Conservation (phyloP, 2,888 invertebrate species). For the Agrenia bidenticulata region DNA sequence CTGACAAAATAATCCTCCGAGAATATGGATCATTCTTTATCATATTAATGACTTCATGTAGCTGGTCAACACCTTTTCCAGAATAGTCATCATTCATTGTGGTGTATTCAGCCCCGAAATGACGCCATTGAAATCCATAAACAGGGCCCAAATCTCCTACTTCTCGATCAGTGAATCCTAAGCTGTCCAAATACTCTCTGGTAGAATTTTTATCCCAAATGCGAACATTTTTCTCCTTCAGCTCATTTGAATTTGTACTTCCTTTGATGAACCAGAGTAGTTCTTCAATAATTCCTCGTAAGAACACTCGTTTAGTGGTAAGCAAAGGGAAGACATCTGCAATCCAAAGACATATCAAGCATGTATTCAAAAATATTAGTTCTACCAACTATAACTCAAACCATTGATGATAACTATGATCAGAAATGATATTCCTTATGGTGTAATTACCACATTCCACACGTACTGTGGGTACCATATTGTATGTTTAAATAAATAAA, state of each 20-base stretch:
- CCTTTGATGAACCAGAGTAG: constrained; percentile 92
- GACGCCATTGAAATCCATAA: constrained; percentile 98
- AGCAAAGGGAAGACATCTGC: constrained; percentile 72
- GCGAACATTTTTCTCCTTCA: constrained; percentile 75
- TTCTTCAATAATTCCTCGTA: constrained; percentile 87
- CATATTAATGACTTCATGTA: constrained; percentile 72
- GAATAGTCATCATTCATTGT: constrained; percentile 79
- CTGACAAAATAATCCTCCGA: constrained; percentile 85
- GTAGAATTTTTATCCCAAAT: constrained; percentile 98
- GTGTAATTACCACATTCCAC: too few species aligned
- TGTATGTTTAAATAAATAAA: too few species aligned
- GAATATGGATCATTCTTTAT: constrained; percentile 80
- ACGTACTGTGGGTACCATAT: too few species aligned
- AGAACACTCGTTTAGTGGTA: constrained; percentile 93
- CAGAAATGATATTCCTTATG: too few species aligned
- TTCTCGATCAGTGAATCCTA: constrained; percentile 78
- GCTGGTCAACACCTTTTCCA: constrained; percentile 85
- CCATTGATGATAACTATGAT: too few species aligned
- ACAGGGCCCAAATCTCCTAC: constrained; percentile 96
- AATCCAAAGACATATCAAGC: too few species aligned
- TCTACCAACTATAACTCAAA: too few species aligned
- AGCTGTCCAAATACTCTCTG: constrained; percentile 79
- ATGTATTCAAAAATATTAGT: background rate
- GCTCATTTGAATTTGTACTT: constrained; percentile 80
- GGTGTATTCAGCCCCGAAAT: constrained; percentile 88